phyloP scores from a whole-genome alignment of 2,888 invertebrate genomes.

The Cosmopolites sordidus region DNA sequence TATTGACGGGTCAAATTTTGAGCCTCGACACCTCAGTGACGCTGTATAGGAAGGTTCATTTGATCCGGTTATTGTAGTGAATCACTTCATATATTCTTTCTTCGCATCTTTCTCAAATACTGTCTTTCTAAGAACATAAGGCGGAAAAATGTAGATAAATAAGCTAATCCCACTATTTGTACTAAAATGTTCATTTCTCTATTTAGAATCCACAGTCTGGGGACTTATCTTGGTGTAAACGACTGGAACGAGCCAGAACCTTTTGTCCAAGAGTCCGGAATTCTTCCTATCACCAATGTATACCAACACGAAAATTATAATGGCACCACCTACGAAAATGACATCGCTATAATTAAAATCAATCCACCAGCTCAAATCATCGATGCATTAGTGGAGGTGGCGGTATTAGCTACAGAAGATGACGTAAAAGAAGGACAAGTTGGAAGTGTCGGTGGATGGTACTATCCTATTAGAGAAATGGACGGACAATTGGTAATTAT shows the following conservation, averaged over 20 bases:
- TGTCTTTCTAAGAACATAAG: no score
- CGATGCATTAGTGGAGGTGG: conserved; percentile 5
- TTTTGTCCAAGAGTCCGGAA: not conserved
- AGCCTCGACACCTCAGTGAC: no score
- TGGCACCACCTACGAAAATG: conserved; percentile 10
- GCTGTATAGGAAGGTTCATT: no score
- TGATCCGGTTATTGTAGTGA: no score
- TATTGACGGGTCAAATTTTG: no score
- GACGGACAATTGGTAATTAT: conserved; percentile 1
- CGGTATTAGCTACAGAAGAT: conserved; percentile 2
- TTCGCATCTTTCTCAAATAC: no score
- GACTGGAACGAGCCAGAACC: not conserved
- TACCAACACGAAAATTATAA: conserved; percentile 9
- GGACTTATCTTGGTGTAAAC: not conserved
- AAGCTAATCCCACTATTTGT: no score
- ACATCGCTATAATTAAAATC: conserved; percentile 10
- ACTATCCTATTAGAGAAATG: conserved; percentile 7
- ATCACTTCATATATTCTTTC: no score
- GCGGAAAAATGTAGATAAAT: no score
- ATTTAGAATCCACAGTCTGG: not conserved
- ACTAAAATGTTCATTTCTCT: no score
- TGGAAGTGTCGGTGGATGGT: conserved; percentile 8
- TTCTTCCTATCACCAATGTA: not conserved
- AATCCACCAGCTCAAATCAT: not conserved
- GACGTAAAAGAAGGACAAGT: not conserved